Evolutionary conservation across 92 coral and sea anemone species (phyloP).

Genomic region (Actinostola sp.): DNA sequence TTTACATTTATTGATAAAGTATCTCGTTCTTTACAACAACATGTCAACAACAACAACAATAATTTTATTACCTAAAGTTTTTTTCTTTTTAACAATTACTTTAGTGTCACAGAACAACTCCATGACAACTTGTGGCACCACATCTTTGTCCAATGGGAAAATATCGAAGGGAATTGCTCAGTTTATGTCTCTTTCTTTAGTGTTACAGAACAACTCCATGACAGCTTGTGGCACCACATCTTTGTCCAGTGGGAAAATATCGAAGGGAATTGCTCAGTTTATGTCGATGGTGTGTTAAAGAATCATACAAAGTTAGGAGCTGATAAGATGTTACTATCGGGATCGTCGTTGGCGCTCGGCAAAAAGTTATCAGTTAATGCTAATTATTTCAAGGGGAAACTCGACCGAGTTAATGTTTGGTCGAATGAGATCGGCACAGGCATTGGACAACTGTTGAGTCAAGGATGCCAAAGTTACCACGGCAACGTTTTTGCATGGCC

Average conservation of each 20-base stretch:
- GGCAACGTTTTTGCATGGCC: conserved; percentile 38
- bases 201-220: neutral
- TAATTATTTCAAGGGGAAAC: conserved; percentile 14
- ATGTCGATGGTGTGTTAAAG: conserved; percentile 9
- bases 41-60: too few species aligned
- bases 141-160: conserved; percentile 27
- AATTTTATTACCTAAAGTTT: too few species aligned
- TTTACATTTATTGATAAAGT: too few species aligned
- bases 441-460: conserved; percentile 10
- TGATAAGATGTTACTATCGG: conserved; percentile 2
- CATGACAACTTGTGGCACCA: conserved; percentile 38
- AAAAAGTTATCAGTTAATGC: neutral
- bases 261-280: neutral
- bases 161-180: neutral
- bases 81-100: too few species aligned
- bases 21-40: too few species aligned
- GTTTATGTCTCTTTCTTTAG: conserved; percentile 4
- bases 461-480: conserved; percentile 34
- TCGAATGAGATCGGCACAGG: conserved; percentile 7
- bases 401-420: conserved; percentile 30
- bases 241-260: conserved; percentile 26
- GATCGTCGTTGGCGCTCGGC: conserved; percentile 6
- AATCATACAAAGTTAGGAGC: neutral
- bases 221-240: conserved; percentile 42
- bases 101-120: neutral